Percentiles rank a stretch among this genome's conserved stretches.
phyloP scores from a whole-genome alignment of 2,797 vertebrate species.

The Chlorospingus flavigularis region DNA sequence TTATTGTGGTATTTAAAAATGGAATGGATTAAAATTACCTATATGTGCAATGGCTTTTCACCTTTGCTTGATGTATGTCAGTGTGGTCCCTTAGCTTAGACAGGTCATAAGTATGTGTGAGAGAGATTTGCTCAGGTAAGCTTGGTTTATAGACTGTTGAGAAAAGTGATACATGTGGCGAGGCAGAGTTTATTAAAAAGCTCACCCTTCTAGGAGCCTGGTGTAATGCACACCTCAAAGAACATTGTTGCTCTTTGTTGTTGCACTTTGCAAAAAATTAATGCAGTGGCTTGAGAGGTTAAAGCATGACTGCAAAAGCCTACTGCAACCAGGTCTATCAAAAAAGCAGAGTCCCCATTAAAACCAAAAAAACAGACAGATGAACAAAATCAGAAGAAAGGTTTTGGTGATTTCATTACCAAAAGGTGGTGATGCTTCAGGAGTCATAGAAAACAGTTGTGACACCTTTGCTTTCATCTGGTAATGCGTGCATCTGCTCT shows the following conservation, averaged over 20 bases:
- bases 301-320: not conserved
- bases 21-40: slow-evolving; percentile 84
- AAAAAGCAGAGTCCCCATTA: not conserved
- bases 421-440: not conserved
- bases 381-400: slow-evolving; percentile 4
- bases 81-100: not conserved
- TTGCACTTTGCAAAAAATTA: slow-evolving; percentile 5
- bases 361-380: not conserved
- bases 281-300: not conserved
- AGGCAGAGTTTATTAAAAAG: slow-evolving; percentile 19
- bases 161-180: not conserved
- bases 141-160: not conserved
- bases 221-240: not conserved
- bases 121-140: not conserved
- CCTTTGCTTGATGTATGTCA: not conserved
- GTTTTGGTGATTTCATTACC: not conserved
- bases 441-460: not conserved
- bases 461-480: not conserved
- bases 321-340: not conserved
- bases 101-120: not conserved
- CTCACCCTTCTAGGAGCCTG: not conserved
- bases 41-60: slow-evolving; percentile 68
- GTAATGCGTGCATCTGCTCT: not conserved
- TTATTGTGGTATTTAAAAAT: slow-evolving; percentile 84
- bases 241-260: not conserved